Evolutionary conservation across 2,113 vertebrate species (phyloP).

Genomic region (Cervus canadensis): DNA sequence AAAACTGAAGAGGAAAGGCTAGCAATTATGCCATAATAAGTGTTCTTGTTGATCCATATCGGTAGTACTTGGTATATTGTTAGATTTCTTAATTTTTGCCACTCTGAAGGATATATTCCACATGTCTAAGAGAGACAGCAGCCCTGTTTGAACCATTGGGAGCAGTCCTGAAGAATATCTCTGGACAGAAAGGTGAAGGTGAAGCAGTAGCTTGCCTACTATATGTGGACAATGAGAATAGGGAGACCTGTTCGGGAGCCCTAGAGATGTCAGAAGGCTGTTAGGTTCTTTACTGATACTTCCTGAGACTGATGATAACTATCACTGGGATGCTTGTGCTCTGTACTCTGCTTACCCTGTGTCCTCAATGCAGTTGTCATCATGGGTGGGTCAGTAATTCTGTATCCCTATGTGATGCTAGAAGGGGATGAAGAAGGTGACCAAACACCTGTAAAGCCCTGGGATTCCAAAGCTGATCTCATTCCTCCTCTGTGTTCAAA

Average conservation of each 20-base stretch:
- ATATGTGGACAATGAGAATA: constrained; percentile 87
- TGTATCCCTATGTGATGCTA: constrained; percentile 89
- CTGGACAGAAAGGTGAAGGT: constrained; percentile 68
- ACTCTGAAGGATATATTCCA: constrained; percentile 82
- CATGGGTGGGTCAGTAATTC: constrained; percentile 85
- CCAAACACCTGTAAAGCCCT: constrained; percentile 79
- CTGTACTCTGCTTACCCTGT: constrained; percentile 85
- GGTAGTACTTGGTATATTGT: background rate
- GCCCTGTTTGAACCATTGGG: constrained; percentile 85
- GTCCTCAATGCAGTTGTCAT: constrained; percentile 88
- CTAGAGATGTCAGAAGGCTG: constrained; percentile 77
- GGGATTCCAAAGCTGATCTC: constrained; percentile 79
- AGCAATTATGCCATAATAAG: constrained; percentile 63
- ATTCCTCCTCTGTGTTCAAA: constrained; percentile 90
- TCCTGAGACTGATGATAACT: constrained; percentile 89
- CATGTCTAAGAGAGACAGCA: constrained; percentile 87
- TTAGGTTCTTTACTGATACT: constrained; percentile 88
- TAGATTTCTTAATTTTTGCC: background rate
- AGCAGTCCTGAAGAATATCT: constrained; percentile 50
- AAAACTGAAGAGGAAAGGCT: constrained; percentile 85
- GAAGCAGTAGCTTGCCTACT: constrained; percentile 82
- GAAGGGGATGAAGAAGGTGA: constrained; percentile 89
- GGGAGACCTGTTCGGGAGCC: constrained; percentile 86
- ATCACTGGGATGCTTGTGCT: constrained; percentile 88
- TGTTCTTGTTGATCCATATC: background rate